Base-by-base conservation (phyloP, 2,797 vertebrate species). In the Xenopus petersii region DNA sequence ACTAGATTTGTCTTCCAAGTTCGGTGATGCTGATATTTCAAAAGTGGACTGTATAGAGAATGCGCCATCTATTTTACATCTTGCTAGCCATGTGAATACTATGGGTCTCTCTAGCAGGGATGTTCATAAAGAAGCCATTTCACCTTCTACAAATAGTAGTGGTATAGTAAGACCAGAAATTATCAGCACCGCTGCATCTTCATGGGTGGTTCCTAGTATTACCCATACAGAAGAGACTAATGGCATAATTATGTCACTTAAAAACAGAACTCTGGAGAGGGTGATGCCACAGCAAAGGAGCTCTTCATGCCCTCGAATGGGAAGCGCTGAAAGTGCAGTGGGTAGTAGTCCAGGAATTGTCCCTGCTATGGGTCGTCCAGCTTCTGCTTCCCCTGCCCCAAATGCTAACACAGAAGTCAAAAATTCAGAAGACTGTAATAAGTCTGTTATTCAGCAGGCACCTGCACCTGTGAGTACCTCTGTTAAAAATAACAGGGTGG, bases 131-230 rank as follows among this genome's bases (percentile, higher is more conserved):
- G 95, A 98, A 86, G 95, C 95, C 36, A 79, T 96, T 65, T 91
- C 95, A 82, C 91, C 94, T 21, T 21, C 21, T 0, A 88, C 86
- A 79, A 89, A 79, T 0, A 82, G 87, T 71, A 94, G 95, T 89
- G 90, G 93, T 85, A 87, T 94, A 78, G 97, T 97, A 83, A 95
- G 95, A 83, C 95, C 96, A 55, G 97, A 98, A 83, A 99, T 98
- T 80, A 98, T 99, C 85, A 98, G 97, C 92, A 98, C 95, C 69
- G 97, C 95, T 26, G 94, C 95, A 80, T 98, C 96, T 11, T 95
- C 97, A 64, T 98, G 97, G 97, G 94, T 98, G 0, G 94, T 98
- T 85, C 97, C 97, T 0, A 94, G 92, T 83, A 94, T 94, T 3
- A 89, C 91, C 81, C 93, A 94, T 1, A 86, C 72, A 0, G 91